phyloP scores from a whole-genome alignment of 2,113 vertebrate genomes.

The Phrynosoma platyrhinos region DNA sequence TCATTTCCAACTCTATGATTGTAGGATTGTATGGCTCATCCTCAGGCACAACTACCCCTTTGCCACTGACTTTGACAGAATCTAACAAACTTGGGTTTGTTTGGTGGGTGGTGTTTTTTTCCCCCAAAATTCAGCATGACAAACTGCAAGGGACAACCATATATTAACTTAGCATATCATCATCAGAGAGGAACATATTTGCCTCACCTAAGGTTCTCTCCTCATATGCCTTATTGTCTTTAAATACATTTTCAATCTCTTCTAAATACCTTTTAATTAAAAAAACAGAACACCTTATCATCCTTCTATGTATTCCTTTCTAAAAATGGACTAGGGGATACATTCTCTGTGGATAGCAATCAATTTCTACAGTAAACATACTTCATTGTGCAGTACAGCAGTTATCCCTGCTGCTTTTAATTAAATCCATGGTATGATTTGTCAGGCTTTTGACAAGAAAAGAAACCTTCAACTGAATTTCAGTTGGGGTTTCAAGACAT shows the following conservation, averaged over 20 bases:
- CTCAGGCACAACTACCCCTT: no score
- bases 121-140: neutral
- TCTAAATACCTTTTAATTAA: conserved; percentile 52
- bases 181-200: neutral
- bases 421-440: conserved; percentile 57
- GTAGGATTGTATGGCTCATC: no score
- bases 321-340: conserved; percentile 65
- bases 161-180: neutral
- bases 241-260: conserved; percentile 46
- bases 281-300: conserved; percentile 55
- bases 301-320: conserved; percentile 52
- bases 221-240: neutral
- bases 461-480: conserved; percentile 55
- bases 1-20: no score
- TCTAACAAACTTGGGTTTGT: no score
- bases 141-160: neutral
- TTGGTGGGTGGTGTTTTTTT: neutral
- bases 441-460: conserved; percentile 45
- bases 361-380: conserved; percentile 66
- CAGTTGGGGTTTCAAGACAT: conserved; percentile 41
- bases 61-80: no score
- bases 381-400: conserved; percentile 52
- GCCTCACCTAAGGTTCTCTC: neutral
- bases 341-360: conserved; percentile 59
- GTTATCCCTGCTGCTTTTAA: conserved; percentile 59